These are phyloP conservation scores for Galemys pyrenaicus DNA, from an alignment of 2,113 vertebrate species.

Conservation along the genomic window DNA sequence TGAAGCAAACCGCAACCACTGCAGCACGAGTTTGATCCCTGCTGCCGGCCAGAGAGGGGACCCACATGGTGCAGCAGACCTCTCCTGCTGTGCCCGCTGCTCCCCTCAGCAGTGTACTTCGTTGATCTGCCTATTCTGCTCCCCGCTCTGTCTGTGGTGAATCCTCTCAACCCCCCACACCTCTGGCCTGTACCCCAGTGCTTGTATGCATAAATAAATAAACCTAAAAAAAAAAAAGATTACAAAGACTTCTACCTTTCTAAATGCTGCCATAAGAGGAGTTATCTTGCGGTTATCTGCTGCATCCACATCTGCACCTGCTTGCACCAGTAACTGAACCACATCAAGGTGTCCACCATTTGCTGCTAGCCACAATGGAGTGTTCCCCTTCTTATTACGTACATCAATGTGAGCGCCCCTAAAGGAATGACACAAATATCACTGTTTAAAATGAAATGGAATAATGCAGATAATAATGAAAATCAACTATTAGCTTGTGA, in stretches of 20 bases:
- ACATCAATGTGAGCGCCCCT: slow-evolving; percentile 99
- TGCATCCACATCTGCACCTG: slow-evolving; percentile 97
- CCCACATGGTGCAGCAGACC: no score
- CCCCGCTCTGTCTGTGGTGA: no score
- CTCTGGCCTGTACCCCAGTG: no score
- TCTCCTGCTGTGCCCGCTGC: no score
- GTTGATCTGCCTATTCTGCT: no score
- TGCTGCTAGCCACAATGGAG: slow-evolving; percentile 97
- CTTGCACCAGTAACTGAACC: slow-evolving; percentile 96
- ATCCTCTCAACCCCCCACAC: no score
- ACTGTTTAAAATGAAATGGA: slow-evolving; percentile 44
- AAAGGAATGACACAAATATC: slow-evolving; percentile 46
- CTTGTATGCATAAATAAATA: no score
- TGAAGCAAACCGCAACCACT: no score
- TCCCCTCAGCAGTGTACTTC: no score
- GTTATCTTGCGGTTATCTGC: slow-evolving; percentile 99
- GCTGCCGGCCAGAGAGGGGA: no score
- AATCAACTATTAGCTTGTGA: background rate
- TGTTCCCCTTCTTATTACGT: slow-evolving; percentile 99
- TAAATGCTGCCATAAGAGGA: slow-evolving; percentile 98
- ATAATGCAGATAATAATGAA: background rate
- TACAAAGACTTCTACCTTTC: slow-evolving; percentile 90
- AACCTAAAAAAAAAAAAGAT: no score
- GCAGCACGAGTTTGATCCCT: no score
- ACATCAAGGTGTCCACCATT: slow-evolving; percentile 98